phyloP scores from a whole-genome alignment of 2,888 invertebrate genomes.

The Thymelicus sylvestris region DNA sequence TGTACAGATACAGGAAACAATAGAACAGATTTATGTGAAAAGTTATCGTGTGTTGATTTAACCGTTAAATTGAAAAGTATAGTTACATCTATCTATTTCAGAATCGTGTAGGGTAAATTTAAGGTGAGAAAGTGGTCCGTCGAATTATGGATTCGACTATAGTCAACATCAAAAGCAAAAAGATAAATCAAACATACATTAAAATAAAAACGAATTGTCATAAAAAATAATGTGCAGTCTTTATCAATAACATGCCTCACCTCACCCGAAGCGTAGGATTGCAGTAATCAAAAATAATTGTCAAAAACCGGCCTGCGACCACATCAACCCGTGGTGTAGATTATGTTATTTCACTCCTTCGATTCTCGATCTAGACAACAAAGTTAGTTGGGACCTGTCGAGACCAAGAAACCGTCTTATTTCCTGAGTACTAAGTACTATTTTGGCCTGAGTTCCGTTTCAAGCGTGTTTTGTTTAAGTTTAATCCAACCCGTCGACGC shows the following conservation, averaged over 20 bases:
- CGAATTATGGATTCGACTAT: too few species aligned
- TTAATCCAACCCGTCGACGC: slow-evolving; percentile 62
- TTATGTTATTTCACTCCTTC: slow-evolving; percentile 61
- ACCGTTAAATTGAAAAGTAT: too few species aligned
- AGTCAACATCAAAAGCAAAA: too few species aligned
- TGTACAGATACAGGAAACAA: neutral
- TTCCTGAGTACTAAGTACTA: slow-evolving; percentile 39
- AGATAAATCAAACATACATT: too few species aligned
- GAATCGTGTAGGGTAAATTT: too few species aligned
- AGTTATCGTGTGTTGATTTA: neutral
- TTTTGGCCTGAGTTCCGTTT: slow-evolving; percentile 29
- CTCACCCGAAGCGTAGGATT: slow-evolving; percentile 45
- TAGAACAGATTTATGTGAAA: neutral
- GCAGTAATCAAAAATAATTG: slow-evolving; percentile 70
- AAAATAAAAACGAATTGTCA: neutral
- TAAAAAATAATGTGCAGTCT: neutral
- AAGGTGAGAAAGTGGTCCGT: too few species aligned
- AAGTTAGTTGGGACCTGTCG: slow-evolving; percentile 34
- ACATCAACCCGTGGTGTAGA: slow-evolving; percentile 66
- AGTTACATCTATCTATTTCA: too few species aligned
- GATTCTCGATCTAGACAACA: slow-evolving; percentile 54
- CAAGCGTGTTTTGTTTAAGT: slow-evolving; percentile 48
- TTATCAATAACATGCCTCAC: slow-evolving; percentile 38
- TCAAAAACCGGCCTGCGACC: slow-evolving; percentile 65
- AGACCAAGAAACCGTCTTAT: slow-evolving; percentile 42